Base-by-base conservation (phyloP, 2,113 vertebrate species). In the Orthochromis malagaraziensis region DNA sequence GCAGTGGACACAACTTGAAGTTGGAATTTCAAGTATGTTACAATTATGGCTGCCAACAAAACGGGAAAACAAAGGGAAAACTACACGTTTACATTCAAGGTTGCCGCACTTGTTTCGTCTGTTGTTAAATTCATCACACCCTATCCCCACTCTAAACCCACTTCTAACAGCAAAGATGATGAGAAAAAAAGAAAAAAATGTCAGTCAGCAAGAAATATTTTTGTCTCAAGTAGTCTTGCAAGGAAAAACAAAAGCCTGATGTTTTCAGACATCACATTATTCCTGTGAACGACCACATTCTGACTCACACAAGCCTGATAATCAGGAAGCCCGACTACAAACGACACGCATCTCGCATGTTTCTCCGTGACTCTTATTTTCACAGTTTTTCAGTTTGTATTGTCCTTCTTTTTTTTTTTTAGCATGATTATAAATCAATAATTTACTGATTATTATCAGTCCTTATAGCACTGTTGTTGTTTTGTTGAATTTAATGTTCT, bases 81-180 rank as follows among this genome's bases (percentile, higher is more conserved):
- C 60, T 7, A n/a, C 0, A 65, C 0, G 33, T n/a, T 65, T 12
- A 65, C 60, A n/a, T 5, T 38, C 33, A 35, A 13, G 33, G 60
- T 65, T 35, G 60, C 1, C 0, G 10, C 17, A 7, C 60, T n/a
- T 65, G 60, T 65, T 65, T 65, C 0, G 1, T 65, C 60, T 35
- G 17, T 7, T 65, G 60, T 65, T 65, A 0, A 38, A 65, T 5
- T 65, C 60, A 38, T 65, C 19, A 65, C 19, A 65, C 10, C 3
- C 33, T n/a, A 2, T 65, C 33, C 2, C 21, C 21, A 26, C 19
- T 38, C 31, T 38, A 38, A 65, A 7, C 33, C 60, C 60, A 65
- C 60, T 65, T 21, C 60, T 38, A 38, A 65, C 60, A 5, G 33
- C 33, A 65, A 65, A 38, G 60, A 13, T 65, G 6, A 33, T 29